These are phyloP conservation scores for Lepus europaeus DNA, from an alignment of 2,113 vertebrate genomes.

Conservation along the genomic window DNA sequence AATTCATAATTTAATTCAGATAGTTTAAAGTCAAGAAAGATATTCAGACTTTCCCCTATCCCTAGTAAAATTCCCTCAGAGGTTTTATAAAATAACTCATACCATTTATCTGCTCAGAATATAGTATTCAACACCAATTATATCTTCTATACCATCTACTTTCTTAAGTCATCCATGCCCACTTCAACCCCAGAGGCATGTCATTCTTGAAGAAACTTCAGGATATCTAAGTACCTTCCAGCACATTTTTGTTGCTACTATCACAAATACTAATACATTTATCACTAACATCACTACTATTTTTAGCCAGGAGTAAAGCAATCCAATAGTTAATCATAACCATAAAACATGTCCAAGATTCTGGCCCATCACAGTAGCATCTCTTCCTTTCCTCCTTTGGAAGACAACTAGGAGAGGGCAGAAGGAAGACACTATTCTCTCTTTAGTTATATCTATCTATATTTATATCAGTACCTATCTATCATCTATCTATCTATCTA, in stretches of 20 bases:
- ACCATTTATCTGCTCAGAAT: conserved; percentile 23
- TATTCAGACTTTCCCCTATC: background rate
- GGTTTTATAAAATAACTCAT: background rate
- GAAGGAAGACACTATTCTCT: background rate
- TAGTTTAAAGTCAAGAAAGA: background rate
- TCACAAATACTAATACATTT: background rate
- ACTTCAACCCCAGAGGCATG: background rate
- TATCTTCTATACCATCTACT: background rate
- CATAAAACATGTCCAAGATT: background rate
- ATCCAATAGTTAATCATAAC: background rate
- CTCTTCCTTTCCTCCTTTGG: background rate
- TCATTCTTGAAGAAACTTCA: background rate
- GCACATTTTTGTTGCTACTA: background rate
- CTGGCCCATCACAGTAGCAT: background rate
- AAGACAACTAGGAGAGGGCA: background rate
- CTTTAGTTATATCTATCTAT: background rate
- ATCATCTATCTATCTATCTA: no score
- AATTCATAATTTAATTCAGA: background rate
- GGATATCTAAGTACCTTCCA: background rate
- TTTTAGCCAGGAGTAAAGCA: background rate
- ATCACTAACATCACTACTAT: background rate
- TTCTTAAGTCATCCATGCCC: background rate
- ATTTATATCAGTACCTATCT: no score
- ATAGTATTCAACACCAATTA: background rate
- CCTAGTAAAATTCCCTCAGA: background rate